Conservation (phyloP, 2,113 vertebrate genomes). For the Lipotes vexillifer region DNA sequence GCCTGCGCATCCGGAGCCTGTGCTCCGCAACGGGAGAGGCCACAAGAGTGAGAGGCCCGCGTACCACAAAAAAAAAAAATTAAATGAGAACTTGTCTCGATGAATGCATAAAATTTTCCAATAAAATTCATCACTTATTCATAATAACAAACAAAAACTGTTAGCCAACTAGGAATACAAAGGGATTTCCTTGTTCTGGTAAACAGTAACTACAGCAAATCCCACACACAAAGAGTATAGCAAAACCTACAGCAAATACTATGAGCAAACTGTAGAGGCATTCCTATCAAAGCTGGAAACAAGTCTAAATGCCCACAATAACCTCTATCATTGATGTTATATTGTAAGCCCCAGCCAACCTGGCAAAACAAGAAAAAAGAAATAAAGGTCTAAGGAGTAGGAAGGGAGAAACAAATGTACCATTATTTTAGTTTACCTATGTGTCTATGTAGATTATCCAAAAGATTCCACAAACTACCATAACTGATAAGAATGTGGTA, state of each 20-base stretch:
- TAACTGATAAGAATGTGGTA: background rate
- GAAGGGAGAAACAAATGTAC: background rate
- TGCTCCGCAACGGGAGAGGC: too few species aligned
- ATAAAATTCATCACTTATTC: background rate
- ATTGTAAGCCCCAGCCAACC: background rate
- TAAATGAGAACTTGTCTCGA: background rate
- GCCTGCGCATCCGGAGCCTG: too few species aligned
- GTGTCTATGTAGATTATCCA: background rate
- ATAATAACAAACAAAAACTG: background rate
- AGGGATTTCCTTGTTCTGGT: background rate
- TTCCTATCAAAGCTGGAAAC: background rate
- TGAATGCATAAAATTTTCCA: background rate
- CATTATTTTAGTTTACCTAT: background rate
- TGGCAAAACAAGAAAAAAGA: background rate
- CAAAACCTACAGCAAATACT: background rate
- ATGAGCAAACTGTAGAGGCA: background rate
- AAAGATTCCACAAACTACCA: background rate
- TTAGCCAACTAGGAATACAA: background rate
- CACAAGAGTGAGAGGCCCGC: too few species aligned
- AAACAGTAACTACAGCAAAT: background rate
- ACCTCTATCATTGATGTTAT: background rate
- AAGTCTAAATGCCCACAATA: background rate
- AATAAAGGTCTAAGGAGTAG: background rate
- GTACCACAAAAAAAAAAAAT: background rate
- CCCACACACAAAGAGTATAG: background rate